These are phyloP conservation scores for Ditula angustiorana DNA, from an alignment of 2,888 invertebrate genomes.

Conservation along the genomic window DNA sequence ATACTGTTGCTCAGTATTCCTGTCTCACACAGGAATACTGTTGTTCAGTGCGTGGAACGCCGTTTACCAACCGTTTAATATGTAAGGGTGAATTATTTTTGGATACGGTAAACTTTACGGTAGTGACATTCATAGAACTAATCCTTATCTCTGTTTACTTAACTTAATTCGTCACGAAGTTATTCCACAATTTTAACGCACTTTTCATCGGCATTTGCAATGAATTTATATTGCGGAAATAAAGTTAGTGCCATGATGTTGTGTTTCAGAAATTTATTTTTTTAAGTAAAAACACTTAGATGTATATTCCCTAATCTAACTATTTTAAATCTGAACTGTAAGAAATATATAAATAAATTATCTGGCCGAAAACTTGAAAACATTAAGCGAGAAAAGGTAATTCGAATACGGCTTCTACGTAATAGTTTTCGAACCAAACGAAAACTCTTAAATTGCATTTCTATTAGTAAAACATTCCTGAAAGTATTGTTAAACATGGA, in stretches of 20 bases:
- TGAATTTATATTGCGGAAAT: slow-evolving; percentile 8
- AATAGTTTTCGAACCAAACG: neutral
- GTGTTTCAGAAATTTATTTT: slow-evolving; percentile 61
- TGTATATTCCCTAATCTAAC: slow-evolving; percentile 49
- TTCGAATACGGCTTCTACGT: neutral
- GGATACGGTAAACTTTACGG: neutral
- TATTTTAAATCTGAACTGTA: slow-evolving; percentile 12
- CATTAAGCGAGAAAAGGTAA: neutral
- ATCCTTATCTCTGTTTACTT: neutral
- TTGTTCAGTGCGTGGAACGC: no score
- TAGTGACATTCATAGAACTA: neutral
- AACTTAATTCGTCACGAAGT: neutral
- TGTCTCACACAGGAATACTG: neutral
- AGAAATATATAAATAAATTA: slow-evolving; percentile 4
- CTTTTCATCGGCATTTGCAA: neutral
- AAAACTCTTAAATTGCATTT: slow-evolving; percentile 31
- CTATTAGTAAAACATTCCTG: slow-evolving; percentile 32
- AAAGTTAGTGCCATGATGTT: slow-evolving; percentile 57
- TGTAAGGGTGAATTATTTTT: neutral
- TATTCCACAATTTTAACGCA: neutral
- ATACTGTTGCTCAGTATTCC: neutral
- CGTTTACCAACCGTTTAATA: no score
- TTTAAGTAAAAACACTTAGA: slow-evolving; percentile 51
- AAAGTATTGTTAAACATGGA: neutral
- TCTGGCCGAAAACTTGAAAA: neutral